Base-by-base conservation (phyloP, 2,888 invertebrate species). In the Troides helena region DNA sequence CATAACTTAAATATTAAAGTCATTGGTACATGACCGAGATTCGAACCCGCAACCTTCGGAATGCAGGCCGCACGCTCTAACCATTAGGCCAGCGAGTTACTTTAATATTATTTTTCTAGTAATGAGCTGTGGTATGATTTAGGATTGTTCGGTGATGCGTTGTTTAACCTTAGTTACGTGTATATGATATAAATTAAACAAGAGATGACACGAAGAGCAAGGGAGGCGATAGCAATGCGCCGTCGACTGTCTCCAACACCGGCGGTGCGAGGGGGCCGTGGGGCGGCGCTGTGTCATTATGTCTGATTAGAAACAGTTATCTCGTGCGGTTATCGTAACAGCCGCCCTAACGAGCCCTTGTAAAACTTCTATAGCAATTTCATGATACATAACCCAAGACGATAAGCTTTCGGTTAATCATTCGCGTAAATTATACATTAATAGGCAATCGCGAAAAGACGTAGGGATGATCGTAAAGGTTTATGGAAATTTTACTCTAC, bases 281-380 rank as follows among this genome's bases (percentile, higher is more conserved):
- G 17, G 65, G 77, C 76, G 76, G 75, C 77, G 80, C 77, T 80
- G 81, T 81, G 83, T 86, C 87, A 88, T 90, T 88, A 88, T 83
- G 83, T 84, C 86, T 87, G 89, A 90, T 89, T 90, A 89, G 89
- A 87, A 90, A 87, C 88, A 86, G 90, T 90, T 89, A 92, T 91
- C 89, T 89, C 82, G 81, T 82, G 84, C 85, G 87, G 89, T 89
- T 89, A 89, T 90, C 88, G 86, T 89, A 85, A 88, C 87, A 82
- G 79, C 86, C 81, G 80, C 83, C 84, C 85, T 89, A 87, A 89
- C 86, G 87, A 89, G 85, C 83, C 85, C 88, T 86, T 89, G 89
- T 88, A 88, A 88, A 90, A 90, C 86, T 87, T 87, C 85, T 82
- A 83, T 82, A 81, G 81, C 82, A 85, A 85, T 88, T 86, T 83